phyloP scores from a whole-genome alignment of 2,888 invertebrate genomes.

The Zeuzera pyrina region DNA sequence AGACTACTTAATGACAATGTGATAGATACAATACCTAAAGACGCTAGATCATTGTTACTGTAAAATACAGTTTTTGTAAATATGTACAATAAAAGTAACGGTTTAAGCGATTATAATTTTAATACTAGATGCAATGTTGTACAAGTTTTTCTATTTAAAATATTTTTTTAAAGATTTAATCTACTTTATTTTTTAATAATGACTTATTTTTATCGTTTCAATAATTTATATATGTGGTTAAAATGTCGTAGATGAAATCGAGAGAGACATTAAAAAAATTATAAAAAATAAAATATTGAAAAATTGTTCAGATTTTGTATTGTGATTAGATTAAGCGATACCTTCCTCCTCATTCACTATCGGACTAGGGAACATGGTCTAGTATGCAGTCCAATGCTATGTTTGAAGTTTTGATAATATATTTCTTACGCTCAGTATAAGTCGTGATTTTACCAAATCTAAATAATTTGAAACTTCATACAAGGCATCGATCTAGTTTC shows the following conservation, averaged over 20 bases:
- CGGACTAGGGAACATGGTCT: conserved; percentile 49
- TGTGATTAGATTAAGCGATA: conserved; percentile 33
- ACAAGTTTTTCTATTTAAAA: conserved; percentile 68
- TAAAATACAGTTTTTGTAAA: conserved; percentile 67
- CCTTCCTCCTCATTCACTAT: conserved; percentile 45
- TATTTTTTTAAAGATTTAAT: conserved; percentile 69
- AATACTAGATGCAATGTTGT: conserved; percentile 71
- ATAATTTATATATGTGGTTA: conserved; percentile 71
- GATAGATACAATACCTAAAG: conserved; percentile 71
- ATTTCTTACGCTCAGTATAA: neutral
- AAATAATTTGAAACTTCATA: conserved; percentile 30
- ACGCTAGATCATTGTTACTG: conserved; percentile 72
- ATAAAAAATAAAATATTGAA: conserved; percentile 69
- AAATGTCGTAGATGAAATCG: conserved; percentile 62
- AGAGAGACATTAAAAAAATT: conserved; percentile 68
- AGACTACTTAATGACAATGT: conserved; percentile 48
- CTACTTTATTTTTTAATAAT: conserved; percentile 67
- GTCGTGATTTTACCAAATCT: conserved; percentile 2
- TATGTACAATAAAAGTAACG: conserved; percentile 67
- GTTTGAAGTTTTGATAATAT: conserved; percentile 33
- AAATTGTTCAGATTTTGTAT: conserved; percentile 58
- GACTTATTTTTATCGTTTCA: conserved; percentile 69
- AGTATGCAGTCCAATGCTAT: conserved; percentile 39
- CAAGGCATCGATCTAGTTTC: conserved; percentile 26
- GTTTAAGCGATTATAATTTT: conserved; percentile 59